phyloP scores from a whole-genome alignment of 37 sponge, comb jelly and placozoan genomes.

The Hormiphora californensis region DNA sequence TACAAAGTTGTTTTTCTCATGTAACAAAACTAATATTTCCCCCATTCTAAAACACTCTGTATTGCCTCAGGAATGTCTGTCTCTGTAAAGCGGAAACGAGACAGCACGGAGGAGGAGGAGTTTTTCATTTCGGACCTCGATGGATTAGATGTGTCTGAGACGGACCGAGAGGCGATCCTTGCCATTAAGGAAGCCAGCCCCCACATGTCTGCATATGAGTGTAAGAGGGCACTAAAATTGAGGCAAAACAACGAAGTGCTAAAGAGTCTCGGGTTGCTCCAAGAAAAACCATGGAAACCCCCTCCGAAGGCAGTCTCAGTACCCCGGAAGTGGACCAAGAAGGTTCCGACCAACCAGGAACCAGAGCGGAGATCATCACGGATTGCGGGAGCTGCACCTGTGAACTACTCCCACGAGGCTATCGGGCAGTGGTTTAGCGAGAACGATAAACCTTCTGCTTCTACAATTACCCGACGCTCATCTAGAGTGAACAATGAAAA shows the following conservation, averaged over 20 bases:
- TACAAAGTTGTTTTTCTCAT: no score
- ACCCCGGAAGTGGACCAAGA: no score
- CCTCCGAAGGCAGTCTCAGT: not conserved
- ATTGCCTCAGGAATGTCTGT: no score
- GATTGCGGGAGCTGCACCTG: not conserved
- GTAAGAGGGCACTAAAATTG: constrained; percentile 3
- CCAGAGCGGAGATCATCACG: constrained; percentile 8
- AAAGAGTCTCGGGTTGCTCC: not conserved
- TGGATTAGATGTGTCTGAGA: not conserved
- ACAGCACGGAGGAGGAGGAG: no score
- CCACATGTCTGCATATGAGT: not conserved
- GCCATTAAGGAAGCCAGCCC: not conserved
- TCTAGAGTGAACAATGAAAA: no score
- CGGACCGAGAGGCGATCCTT: not conserved
- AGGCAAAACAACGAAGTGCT: constrained; percentile 22
- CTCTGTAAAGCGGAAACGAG: no score
- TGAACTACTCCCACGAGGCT: not conserved
- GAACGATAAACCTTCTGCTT: no score
- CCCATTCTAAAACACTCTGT: no score
- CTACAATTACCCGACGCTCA: no score
- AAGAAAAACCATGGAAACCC: not conserved
- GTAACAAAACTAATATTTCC: no score
- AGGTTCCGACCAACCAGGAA: constrained; percentile 7
- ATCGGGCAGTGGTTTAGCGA: no score
- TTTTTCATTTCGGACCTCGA: no score